Evolutionary conservation across 1,140 invertebrate genomes (phyloP).

Genomic region (Drosophila bocki): DNA sequence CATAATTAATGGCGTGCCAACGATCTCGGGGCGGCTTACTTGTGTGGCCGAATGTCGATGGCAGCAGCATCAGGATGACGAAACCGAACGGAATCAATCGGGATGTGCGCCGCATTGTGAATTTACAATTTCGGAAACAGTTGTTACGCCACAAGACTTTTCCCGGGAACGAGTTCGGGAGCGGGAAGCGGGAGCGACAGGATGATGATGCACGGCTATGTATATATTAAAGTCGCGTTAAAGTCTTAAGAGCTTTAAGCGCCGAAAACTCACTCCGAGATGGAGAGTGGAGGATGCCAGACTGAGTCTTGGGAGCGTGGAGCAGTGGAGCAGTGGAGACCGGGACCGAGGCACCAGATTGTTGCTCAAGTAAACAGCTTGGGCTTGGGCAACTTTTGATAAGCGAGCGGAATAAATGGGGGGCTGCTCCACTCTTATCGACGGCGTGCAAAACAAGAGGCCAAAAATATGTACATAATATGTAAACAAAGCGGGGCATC

Average conservation of each 20-base stretch:
- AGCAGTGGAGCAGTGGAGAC: background rate
- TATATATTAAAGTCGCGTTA: constrained; percentile 78
- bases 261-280: constrained; percentile 9
- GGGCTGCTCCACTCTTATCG: constrained; percentile 53
- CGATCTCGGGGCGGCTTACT: constrained; percentile 60
- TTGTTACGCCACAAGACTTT: constrained; percentile 31
- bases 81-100: constrained; percentile 72
- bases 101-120: constrained; percentile 71
- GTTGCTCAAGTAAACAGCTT: constrained; percentile 82
- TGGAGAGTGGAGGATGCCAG: constrained; percentile 16
- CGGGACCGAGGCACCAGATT: constrained; percentile 61
- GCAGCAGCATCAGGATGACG: constrained; percentile 47
- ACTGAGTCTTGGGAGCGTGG: constrained; percentile 38
- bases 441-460: constrained; percentile 77
- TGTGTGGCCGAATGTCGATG: constrained; percentile 69
- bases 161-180: background rate
- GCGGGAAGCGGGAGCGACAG: constrained; percentile 10
- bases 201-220: constrained; percentile 42
- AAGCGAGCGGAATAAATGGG: constrained; percentile 43
- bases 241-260: constrained; percentile 71
- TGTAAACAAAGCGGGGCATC: constrained; percentile 66
- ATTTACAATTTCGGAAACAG: constrained; percentile 60
- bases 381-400: constrained; percentile 75
- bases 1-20: constrained; percentile 58
- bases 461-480: constrained; percentile 80